Evolutionary conservation across 2,888 invertebrate genomes (phyloP).

Genomic region (Leptinotarsa peninsularis): DNA sequence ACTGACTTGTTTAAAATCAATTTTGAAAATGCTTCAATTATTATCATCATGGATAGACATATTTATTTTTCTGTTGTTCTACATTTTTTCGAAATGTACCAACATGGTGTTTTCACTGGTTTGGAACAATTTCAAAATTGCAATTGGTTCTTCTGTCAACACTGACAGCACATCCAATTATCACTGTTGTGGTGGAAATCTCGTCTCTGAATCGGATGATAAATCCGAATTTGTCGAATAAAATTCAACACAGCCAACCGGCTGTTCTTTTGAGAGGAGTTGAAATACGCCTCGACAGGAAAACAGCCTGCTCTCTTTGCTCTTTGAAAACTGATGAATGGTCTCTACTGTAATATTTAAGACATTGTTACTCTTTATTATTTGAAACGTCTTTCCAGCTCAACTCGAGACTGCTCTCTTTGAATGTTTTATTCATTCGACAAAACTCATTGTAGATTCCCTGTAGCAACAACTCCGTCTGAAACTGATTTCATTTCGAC

Average conservation of each 20-base stretch:
- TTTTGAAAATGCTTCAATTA: too few species aligned
- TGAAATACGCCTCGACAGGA: neutral
- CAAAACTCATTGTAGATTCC: conserved; percentile 19
- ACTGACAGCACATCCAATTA: too few species aligned
- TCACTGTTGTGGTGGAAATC: too few species aligned
- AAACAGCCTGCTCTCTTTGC: neutral
- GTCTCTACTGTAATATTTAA: conserved; percentile 18
- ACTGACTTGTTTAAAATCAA: too few species aligned
- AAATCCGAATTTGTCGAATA: neutral
- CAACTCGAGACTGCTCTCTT: conserved; percentile 14
- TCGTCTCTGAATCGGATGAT: too few species aligned
- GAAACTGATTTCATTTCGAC: conserved; percentile 10
- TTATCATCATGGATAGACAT: too few species aligned
- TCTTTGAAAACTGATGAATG: conserved; percentile 20
- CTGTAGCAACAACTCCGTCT: neutral
- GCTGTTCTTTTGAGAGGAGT: neutral
- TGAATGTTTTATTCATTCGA: conserved; percentile 12
- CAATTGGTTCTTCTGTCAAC: too few species aligned
- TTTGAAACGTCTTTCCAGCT: conserved; percentile 6
- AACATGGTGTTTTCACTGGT: too few species aligned
- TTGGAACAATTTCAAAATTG: too few species aligned
- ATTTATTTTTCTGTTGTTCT: too few species aligned
- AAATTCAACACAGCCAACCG: neutral
- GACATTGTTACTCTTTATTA: conserved; percentile 20
- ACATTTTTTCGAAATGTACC: too few species aligned